Evolutionary conservation across 2,888 invertebrate species (phyloP).

Genomic region (Muschampia plurimacula): DNA sequence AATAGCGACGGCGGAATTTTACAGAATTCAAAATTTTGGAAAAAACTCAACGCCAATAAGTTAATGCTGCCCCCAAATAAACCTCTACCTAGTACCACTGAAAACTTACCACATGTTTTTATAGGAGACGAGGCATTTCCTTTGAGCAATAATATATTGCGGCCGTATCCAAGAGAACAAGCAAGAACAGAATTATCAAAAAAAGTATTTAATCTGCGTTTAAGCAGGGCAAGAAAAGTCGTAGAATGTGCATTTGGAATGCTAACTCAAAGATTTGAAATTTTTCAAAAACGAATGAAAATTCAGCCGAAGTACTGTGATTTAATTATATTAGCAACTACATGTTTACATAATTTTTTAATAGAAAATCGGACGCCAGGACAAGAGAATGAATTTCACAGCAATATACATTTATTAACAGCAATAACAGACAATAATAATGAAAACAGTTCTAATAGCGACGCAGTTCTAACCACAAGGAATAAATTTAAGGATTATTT

Average conservation of each 20-base stretch:
- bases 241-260: neutral
- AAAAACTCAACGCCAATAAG: neutral
- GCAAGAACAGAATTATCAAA: neutral
- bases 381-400: conserved; percentile 4
- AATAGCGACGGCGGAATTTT: neutral
- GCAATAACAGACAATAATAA: conserved; percentile 4
- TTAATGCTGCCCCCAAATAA: neutral
- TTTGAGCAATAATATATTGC: neutral
- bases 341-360: conserved; percentile 1
- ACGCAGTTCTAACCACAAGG: conserved; percentile 1
- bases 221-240: neutral
- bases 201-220: conserved; percentile 1
- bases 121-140: conserved; percentile 3
- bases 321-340: neutral
- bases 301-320: neutral
- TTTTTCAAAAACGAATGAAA: conserved; percentile 5
- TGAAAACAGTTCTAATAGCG: conserved; percentile 4
- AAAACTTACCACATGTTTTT: neutral
- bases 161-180: neutral
- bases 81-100: neutral
- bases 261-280: neutral
- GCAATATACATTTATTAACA: conserved; percentile 4
- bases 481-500: conserved; percentile 3
- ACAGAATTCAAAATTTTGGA: neutral
- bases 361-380: conserved; percentile 2